These are phyloP conservation scores for Tetragnatha versicolor DNA, from an alignment of 1,140 invertebrate species.

Conservation along the genomic window DNA sequence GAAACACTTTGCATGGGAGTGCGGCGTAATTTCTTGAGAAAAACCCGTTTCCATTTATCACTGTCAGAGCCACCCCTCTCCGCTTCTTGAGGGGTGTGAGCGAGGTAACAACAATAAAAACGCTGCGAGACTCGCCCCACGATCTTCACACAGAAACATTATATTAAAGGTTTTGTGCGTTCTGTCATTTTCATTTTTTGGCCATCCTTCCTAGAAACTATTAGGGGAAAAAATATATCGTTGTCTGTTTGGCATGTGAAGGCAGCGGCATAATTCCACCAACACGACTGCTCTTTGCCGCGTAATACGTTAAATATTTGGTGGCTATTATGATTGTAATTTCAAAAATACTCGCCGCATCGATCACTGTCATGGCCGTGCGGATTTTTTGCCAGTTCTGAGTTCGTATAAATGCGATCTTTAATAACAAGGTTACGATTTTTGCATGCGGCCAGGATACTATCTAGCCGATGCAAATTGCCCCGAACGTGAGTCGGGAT, in stretches of 20 bases:
- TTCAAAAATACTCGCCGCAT: conserved; percentile 54
- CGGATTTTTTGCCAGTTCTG: conserved; percentile 47
- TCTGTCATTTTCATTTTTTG: conserved; percentile 54
- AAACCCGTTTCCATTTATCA: conserved; percentile 48
- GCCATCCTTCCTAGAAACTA: conserved; percentile 52
- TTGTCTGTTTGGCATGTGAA: conserved; percentile 37
- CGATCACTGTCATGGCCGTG: conserved; percentile 44
- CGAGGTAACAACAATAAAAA: neutral
- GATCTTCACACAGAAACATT: conserved; percentile 48
- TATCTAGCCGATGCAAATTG: conserved; percentile 54
- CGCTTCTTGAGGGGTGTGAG: neutral
- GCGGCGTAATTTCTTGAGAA: conserved; percentile 29
- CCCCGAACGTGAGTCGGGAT: conserved; percentile 36
- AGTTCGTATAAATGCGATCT: conserved; percentile 48
- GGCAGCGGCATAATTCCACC: conserved; percentile 32
- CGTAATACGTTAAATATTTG: conserved; percentile 54
- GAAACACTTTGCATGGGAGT: conserved; percentile 48
- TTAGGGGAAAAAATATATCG: conserved; percentile 53
- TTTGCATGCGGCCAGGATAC: conserved; percentile 50
- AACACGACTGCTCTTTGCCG: conserved; percentile 45
- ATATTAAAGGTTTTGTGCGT: conserved; percentile 48
- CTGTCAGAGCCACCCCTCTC: conserved; percentile 18
- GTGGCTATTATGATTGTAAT: conserved; percentile 55
- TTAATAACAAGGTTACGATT: conserved; percentile 55
- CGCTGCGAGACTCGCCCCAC: conserved; percentile 35